Evolutionary conservation across 2,888 invertebrate species (phyloP).

Genomic region (Rhorus exstirpatorius): DNA sequence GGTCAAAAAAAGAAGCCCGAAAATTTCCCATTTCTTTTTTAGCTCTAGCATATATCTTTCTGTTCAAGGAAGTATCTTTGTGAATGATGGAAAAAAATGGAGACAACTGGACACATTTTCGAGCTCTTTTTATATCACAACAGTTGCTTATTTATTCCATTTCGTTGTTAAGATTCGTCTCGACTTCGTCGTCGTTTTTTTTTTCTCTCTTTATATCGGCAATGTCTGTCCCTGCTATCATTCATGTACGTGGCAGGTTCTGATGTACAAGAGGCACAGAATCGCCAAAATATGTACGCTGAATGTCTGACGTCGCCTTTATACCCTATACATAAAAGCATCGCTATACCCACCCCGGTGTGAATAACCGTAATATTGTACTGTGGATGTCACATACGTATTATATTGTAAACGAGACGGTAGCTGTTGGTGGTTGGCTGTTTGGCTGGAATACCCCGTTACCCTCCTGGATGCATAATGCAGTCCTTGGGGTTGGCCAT

Average conservation of each 20-base stretch:
- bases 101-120: too few relatives aligned
- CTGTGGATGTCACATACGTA: slow-evolving; percentile 36
- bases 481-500: slow-evolving; percentile 76
- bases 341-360: slow-evolving; percentile 21
- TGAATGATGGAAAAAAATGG: too few relatives aligned
- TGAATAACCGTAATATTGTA: slow-evolving; percentile 33
- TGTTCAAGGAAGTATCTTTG: too few relatives aligned
- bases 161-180: too few relatives aligned
- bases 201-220: too few relatives aligned
- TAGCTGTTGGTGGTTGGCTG: slow-evolving; percentile 47
- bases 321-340: slow-evolving; percentile 32
- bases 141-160: too few relatives aligned
- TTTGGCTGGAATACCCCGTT: slow-evolving; percentile 65
- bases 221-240: not conserved
- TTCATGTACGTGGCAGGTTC: not conserved
- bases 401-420: slow-evolving; percentile 33
- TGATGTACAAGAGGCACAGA: not conserved
- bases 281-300: not conserved
- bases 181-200: too few relatives aligned
- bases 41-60: too few relatives aligned
- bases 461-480: slow-evolving; percentile 83
- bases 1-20: too few relatives aligned
- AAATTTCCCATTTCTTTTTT: too few relatives aligned
- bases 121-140: too few relatives aligned
- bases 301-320: not conserved